Evolutionary conservation across 2,888 invertebrate species (phyloP).

Genomic region (Andrena dorsata): DNA sequence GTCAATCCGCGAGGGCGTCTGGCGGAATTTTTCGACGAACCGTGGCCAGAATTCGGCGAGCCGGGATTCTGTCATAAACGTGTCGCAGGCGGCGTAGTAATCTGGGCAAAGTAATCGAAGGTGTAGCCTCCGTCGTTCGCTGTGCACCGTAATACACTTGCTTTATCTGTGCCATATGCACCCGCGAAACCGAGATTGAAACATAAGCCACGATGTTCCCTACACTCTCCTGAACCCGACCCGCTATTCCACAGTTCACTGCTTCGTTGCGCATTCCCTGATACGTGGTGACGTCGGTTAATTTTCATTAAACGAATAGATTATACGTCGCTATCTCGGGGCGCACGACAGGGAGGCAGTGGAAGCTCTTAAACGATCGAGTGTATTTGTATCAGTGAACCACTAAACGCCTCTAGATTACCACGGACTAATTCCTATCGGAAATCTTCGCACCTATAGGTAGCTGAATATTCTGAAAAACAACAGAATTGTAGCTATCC

Average conservation of each 20-base stretch:
- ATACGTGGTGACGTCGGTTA: slow-evolving; percentile 57
- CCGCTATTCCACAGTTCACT: slow-evolving; percentile 49
- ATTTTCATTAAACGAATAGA: slow-evolving; percentile 65
- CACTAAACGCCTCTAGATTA: too few relatives aligned
- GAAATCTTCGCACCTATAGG: too few relatives aligned
- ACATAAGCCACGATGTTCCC: slow-evolving; percentile 48
- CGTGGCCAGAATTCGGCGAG: too few relatives aligned
- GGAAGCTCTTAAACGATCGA: slow-evolving; percentile 9
- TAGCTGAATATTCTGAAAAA: too few relatives aligned
- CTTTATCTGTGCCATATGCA: slow-evolving; percentile 16
- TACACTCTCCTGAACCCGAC: slow-evolving; percentile 34
- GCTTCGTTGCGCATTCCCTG: slow-evolving; percentile 29
- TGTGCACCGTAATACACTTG: too few relatives aligned
- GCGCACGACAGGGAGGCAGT: background rate
- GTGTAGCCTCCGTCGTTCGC: too few relatives aligned
- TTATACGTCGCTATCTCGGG: slow-evolving; percentile 11
- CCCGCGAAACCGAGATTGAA: slow-evolving; percentile 55
- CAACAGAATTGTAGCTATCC: background rate
- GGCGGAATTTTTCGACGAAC: background rate
- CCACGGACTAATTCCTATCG: too few relatives aligned
- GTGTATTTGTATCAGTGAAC: background rate
- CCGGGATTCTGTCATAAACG: too few relatives aligned
- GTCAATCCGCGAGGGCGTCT: background rate
- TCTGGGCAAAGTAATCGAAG: too few relatives aligned
- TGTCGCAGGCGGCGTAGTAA: too few relatives aligned